Evolutionary conservation across 1,140 invertebrate species (phyloP).

Genomic region (Trachymyrmex septentrionalis): DNA sequence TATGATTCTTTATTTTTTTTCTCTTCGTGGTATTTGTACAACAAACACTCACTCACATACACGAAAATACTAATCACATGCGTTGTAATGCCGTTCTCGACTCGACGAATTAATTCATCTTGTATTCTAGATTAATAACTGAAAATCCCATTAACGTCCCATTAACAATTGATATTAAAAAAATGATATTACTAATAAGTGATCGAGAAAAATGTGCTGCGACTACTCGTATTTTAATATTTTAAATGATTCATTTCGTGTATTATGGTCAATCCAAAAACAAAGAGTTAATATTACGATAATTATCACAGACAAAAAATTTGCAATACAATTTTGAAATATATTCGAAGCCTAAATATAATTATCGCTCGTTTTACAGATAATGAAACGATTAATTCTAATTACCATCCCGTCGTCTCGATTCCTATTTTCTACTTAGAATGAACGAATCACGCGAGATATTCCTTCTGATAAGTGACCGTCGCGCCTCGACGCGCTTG

Average conservation of each 20-base stretch:
- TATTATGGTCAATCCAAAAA: not conserved
- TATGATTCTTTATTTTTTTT: not conserved
- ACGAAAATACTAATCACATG: not conserved
- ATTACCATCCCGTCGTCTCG: not conserved
- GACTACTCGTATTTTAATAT: not conserved
- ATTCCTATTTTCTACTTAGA: not conserved
- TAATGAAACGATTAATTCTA: not conserved
- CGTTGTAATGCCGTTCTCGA: not conserved
- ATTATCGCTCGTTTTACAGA: not conserved
- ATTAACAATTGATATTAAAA: too few species aligned
- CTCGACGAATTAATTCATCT: not conserved
- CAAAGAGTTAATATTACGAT: too few species aligned
- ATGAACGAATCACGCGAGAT: not conserved
- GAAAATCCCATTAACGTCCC: not conserved
- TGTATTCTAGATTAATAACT: not conserved
- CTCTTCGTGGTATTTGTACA: not conserved
- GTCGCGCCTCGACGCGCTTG: not conserved
- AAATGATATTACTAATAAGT: not conserved
- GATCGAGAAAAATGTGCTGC: not conserved
- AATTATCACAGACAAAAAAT: not conserved
- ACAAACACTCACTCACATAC: not conserved
- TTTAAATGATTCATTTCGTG: not conserved
- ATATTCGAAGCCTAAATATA: not conserved
- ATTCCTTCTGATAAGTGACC: not conserved
- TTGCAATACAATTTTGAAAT: not conserved